A percentile compares a stretch with the other conserved stretches of the same genome.
phyloP scores from a whole-genome alignment of 2,888 invertebrate species.

The Pasiphila rectangulata region DNA sequence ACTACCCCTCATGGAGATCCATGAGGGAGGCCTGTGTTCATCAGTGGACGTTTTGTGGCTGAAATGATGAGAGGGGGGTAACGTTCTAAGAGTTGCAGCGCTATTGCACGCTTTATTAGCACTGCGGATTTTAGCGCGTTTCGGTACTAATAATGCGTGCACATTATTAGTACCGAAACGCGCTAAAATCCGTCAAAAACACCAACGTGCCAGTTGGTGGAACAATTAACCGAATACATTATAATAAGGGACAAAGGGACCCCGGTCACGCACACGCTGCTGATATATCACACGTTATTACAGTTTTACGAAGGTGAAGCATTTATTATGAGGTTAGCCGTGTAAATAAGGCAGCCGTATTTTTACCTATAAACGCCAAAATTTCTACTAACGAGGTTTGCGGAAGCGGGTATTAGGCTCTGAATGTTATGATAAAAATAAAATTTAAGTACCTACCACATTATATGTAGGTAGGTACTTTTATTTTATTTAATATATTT shows the following conservation, averaged over 20 bases:
- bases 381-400: background rate
- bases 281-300: conserved; percentile 43
- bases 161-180: background rate
- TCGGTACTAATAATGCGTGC: background rate
- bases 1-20: no score
- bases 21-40: no score
- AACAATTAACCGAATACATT: conserved; percentile 49
- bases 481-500: no score
- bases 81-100: no score
- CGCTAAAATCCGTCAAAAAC: conserved; percentile 6
- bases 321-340: conserved; percentile 30
- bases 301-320: conserved; percentile 29
- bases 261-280: conserved; percentile 46
- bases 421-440: no score
- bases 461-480: no score
- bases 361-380: conserved; percentile 18
- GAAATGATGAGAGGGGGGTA: no score
- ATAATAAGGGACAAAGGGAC: conserved; percentile 47
- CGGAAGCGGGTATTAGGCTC: no score
- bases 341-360: conserved; percentile 25
- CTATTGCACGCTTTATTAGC: no score
- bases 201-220: conserved; percentile 41
- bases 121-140: no score
- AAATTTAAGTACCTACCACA: no score
- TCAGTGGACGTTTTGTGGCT: no score